phyloP scores from a whole-genome alignment of 2,113 vertebrate genomes.

The Apodemus sylvaticus region DNA sequence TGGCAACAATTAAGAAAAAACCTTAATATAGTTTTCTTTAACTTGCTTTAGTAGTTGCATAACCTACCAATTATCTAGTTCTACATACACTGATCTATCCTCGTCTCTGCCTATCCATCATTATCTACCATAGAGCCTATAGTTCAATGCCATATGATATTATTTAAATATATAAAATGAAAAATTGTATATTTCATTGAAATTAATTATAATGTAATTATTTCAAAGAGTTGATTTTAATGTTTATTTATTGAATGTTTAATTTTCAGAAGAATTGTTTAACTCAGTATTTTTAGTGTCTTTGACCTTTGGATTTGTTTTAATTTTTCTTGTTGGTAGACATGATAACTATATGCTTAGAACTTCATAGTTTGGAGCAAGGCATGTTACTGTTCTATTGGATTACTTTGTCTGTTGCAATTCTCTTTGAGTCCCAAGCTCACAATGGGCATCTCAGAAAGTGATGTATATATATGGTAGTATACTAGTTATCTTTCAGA shows the following conservation, averaged over 20 bases:
- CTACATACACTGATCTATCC: not conserved
- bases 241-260: not conserved
- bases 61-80: no score
- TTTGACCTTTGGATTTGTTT: not conserved
- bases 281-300: not conserved
- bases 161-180: not conserved
- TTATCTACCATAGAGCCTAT: not conserved
- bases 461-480: not conserved
- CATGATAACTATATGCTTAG: not conserved
- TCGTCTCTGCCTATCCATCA: not conserved
- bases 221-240: not conserved
- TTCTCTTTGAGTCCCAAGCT: not conserved
- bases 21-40: not conserved
- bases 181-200: not conserved
- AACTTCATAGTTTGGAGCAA: not conserved
- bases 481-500: not conserved
- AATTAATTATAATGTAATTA: not conserved
- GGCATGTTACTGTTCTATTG: not conserved
- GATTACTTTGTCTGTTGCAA: not conserved
- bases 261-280: constrained; percentile 3
- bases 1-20: not conserved
- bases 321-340: not conserved
- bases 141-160: not conserved
- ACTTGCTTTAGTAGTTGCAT: not conserved
- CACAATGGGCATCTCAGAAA: not conserved